phyloP scores from a whole-genome alignment of 23 tunicate species.

The Diplosoma virens region DNA sequence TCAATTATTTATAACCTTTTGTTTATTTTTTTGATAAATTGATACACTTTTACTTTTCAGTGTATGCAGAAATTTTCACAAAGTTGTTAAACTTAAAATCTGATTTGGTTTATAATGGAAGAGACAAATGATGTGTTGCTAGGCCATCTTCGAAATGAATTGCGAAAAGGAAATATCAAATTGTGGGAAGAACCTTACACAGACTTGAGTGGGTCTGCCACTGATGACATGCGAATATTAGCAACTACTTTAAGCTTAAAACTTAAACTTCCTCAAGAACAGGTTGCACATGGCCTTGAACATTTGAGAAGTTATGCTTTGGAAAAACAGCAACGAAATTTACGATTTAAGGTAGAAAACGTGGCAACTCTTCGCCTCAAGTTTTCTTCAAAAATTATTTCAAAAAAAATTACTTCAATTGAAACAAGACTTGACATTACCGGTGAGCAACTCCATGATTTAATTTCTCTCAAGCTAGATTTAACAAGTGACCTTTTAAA shows the following conservation, averaged over 20 bases:
- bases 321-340: slow-evolving; percentile 49
- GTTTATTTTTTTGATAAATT: too few relatives aligned
- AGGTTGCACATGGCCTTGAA: slow-evolving; percentile 23
- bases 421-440: slow-evolving; percentile 53
- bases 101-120: slow-evolving; percentile 7
- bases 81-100: too few relatives aligned
- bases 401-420: neutral
- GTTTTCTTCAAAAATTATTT: slow-evolving; percentile 30
- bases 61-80: too few relatives aligned
- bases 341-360: slow-evolving; percentile 19
- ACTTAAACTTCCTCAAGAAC: slow-evolving; percentile 22
- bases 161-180: slow-evolving; percentile 43
- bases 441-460: slow-evolving; percentile 21
- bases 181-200: slow-evolving; percentile 64
- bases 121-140: slow-evolving; percentile 8
- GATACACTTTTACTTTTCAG: too few relatives aligned
- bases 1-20: too few relatives aligned
- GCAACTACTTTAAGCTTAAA: slow-evolving; percentile 6
- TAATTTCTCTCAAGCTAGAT: slow-evolving; percentile 16
- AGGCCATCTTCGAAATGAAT: slow-evolving; percentile 12
- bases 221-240: neutral
- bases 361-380: slow-evolving; percentile 61
- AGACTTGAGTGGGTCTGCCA: neutral
- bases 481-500: slow-evolving; percentile 7
- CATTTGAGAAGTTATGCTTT: slow-evolving; percentile 43